Base-by-base conservation (phyloP, 2,113 vertebrate species). In the Nothobranchius furzeri region DNA sequence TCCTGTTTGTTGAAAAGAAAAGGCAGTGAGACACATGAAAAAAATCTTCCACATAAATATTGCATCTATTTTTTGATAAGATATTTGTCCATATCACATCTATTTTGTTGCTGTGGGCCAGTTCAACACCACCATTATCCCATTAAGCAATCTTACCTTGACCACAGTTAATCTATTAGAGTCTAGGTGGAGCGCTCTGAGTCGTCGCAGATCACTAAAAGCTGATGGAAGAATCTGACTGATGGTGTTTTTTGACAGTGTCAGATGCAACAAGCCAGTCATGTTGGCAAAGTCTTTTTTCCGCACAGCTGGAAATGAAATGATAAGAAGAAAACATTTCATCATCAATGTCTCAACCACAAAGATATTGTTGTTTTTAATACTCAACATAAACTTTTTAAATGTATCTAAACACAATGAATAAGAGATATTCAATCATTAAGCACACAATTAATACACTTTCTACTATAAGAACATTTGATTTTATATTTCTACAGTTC, bases 201-300 rank as follows among this genome's bases (percentile, higher is more conserved):
- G 94, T 14, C 96, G 93, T 0, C 87, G 87, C 0, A 99, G 94
- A 82, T 99, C 97, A 2, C 93, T 88, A 60, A 99, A 98, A n/a
- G 97, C 93, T 0, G 93, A 93, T 0, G 94, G 95, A 51, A 96
- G 93, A 81, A 99, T 96, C 11, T 97, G 96, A 89, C 96, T 96
- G 78, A 99, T 98, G 64, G 97, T 98, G 71, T 99, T 99, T 7
- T 95, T 91, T 0, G 96, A 97, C 0, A 98, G 73, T 0, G 96
- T 98, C 75, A 98, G 78, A 60, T 99, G 96, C 37, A 98, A 90
- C 1, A 98, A 91, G 36, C 93, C 93, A 0, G 96, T 99, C 96
- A 99, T 98, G 88, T 99, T 98, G 65, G 96, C 95, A 73, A 99
- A 96, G 60, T 98, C 96, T 0, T 92, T 92, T 2, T 84, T 80